Conservation (phyloP, 2,888 invertebrate genomes). For the Escarpia spicata region DNA sequence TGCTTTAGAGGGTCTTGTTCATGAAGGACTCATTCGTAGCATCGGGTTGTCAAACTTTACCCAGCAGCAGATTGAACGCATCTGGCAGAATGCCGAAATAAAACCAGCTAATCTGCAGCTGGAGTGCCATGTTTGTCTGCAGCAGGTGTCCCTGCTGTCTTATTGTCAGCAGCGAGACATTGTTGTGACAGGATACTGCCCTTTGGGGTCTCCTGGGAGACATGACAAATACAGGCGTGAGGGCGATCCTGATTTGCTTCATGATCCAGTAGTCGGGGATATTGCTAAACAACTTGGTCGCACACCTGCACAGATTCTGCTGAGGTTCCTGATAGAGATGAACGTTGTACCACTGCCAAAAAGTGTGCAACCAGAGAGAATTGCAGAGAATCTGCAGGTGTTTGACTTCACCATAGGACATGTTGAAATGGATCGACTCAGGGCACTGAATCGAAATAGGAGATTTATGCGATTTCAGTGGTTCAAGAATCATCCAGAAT, state of each 20-base stretch:
- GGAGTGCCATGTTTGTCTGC: constrained; percentile 31
- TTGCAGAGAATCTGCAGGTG: constrained; percentile 24
- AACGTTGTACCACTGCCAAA: constrained; percentile 26
- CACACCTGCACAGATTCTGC: constrained; percentile 24
- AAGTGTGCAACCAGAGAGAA: constrained; percentile 21
- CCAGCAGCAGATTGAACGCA: constrained; percentile 19
- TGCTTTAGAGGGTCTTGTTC: constrained; percentile 20
- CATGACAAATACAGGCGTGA: not conserved
- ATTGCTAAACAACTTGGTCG: constrained; percentile 20
- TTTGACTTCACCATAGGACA: not conserved
- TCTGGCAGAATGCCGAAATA: constrained; percentile 18
- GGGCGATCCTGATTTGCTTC: not conserved
- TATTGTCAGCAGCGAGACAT: constrained; percentile 23
- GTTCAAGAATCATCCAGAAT: constrained; percentile 24
- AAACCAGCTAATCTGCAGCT: constrained; percentile 31
- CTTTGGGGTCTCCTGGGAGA: constrained; percentile 25
- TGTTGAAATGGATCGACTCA: not conserved
- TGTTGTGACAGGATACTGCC: constrained; percentile 25
- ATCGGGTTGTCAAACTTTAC: constrained; percentile 33
- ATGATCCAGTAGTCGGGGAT: constrained; percentile 23
- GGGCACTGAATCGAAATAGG: not conserved
- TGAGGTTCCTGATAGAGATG: constrained; percentile 21
- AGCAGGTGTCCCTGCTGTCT: constrained; percentile 19
- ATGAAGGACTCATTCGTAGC: not conserved
- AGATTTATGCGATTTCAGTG: constrained; percentile 19